Conservation (phyloP, 2,888 invertebrate genomes). For the Eucera pruinosa region DNA sequence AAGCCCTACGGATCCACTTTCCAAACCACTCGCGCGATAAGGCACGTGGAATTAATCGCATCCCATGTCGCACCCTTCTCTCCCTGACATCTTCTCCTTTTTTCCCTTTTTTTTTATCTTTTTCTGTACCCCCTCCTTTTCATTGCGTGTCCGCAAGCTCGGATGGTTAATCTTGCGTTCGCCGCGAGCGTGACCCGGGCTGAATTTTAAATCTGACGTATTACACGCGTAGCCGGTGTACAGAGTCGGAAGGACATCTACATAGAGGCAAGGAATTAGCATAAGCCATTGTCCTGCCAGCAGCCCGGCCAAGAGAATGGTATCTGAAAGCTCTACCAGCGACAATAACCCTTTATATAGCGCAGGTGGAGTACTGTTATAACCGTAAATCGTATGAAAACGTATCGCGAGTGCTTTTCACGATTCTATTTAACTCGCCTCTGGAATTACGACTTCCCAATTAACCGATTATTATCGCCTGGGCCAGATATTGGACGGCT, state of each 20-base stretch:
- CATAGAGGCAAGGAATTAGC: constrained; percentile 74
- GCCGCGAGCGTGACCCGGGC: constrained; percentile 45
- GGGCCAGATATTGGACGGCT: constrained; percentile 21
- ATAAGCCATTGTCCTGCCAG: constrained; percentile 80
- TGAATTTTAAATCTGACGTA: constrained; percentile 63
- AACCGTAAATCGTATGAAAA: constrained; percentile 67
- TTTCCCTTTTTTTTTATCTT: neutral
- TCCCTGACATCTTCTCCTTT: neutral
- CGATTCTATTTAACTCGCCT: constrained; percentile 24
- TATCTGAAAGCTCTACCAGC: constrained; percentile 65
- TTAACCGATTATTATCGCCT: constrained; percentile 54
- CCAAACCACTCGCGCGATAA: constrained; percentile 30
- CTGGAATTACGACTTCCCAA: constrained; percentile 46
- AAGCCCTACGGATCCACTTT: constrained; percentile 26
- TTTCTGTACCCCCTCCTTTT: neutral
- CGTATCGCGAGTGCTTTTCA: constrained; percentile 38
- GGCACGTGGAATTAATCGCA: constrained; percentile 49
- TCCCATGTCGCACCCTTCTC: constrained; percentile 18
- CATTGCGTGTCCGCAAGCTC: constrained; percentile 26
- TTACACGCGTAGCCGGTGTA: constrained; percentile 64
- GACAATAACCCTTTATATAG: constrained; percentile 66
- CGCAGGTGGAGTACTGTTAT: constrained; percentile 70
- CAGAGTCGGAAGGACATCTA: constrained; percentile 64
- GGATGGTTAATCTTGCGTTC: constrained; percentile 41
- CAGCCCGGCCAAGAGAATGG: constrained; percentile 43